phyloP scores from a whole-genome alignment of 2,113 vertebrate species.

The Anguilla japonica region DNA sequence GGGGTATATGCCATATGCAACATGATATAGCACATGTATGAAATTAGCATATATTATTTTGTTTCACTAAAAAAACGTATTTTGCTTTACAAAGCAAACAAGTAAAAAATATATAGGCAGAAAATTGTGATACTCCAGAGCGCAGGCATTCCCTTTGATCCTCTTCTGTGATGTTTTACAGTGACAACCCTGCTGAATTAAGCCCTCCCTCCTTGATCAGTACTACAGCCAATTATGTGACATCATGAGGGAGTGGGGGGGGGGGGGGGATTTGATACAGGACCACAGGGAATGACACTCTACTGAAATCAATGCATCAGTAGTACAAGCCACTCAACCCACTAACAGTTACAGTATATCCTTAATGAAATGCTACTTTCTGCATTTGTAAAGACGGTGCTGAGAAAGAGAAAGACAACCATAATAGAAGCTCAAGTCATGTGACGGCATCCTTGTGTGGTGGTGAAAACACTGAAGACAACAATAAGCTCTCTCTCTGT shows the following conservation, averaged over 20 bases:
- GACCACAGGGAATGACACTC: too few species aligned
- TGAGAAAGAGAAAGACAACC: not conserved
- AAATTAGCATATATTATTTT: too few species aligned
- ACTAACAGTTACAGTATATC: not conserved
- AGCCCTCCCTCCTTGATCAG: not conserved
- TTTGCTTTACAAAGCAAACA: too few species aligned
- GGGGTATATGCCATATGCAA: too few species aligned
- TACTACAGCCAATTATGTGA: not conserved
- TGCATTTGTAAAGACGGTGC: not conserved
- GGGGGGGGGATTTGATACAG: too few species aligned
- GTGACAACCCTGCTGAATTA: not conserved
- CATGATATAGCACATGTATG: too few species aligned
- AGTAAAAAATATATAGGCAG: too few species aligned
- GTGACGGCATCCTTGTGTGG: not conserved
- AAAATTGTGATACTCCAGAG: too few species aligned
- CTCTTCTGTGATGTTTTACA: not conserved
- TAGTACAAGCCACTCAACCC: not conserved
- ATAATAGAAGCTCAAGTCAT: not conserved
- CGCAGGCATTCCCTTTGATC: too few species aligned
- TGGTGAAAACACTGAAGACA: not conserved
- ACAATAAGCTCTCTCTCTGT: not conserved
- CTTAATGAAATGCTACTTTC: too few species aligned
- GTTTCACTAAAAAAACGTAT: too few species aligned
- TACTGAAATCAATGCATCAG: not conserved
- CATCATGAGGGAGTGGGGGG: too few species aligned